Percentiles rank a stretch among this genome's conserved stretches.
phyloP scores from a whole-genome alignment of 2,797 vertebrate species.

The Ibycter americanus region DNA sequence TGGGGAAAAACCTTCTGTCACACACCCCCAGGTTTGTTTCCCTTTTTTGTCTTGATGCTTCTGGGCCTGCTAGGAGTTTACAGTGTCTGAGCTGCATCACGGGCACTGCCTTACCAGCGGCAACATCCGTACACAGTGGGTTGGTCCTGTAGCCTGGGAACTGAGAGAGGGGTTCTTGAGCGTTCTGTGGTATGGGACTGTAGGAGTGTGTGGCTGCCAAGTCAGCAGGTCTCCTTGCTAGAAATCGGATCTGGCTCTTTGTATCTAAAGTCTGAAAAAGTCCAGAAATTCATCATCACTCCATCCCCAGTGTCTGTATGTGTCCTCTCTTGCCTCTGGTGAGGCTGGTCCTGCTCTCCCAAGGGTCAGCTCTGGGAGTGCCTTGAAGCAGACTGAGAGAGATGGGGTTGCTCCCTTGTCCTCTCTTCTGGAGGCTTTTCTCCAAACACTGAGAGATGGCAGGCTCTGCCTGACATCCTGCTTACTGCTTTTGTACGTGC shows the following conservation, averaged over 20 bases:
- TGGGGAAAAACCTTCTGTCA: not conserved
- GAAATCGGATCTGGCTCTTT: not conserved
- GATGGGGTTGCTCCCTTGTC: not conserved
- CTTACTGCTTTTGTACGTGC: not conserved
- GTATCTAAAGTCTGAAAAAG: not conserved
- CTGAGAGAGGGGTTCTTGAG: not conserved
- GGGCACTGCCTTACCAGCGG: not conserved
- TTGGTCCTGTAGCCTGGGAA: not conserved
- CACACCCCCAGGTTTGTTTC: not conserved
- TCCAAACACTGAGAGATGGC: accelerated
- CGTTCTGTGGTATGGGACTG: not conserved
- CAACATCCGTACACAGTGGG: not conserved
- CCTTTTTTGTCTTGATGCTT: not conserved
- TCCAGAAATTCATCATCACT: not conserved
- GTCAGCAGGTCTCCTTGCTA: not conserved
- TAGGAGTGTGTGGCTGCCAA: not conserved
- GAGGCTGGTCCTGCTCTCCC: not conserved
- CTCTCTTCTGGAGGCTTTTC: not conserved
- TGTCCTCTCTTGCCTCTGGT: not conserved
- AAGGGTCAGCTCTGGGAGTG: not conserved
- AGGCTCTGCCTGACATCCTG: not conserved
- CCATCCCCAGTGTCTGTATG: not conserved
- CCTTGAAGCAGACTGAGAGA: not conserved
- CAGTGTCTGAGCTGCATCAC: accelerated
- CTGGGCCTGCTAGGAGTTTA: not conserved